These are phyloP conservation scores for Scaptomyza parva DNA, from an alignment of 2,888 invertebrate species.

Conservation along the genomic window DNA sequence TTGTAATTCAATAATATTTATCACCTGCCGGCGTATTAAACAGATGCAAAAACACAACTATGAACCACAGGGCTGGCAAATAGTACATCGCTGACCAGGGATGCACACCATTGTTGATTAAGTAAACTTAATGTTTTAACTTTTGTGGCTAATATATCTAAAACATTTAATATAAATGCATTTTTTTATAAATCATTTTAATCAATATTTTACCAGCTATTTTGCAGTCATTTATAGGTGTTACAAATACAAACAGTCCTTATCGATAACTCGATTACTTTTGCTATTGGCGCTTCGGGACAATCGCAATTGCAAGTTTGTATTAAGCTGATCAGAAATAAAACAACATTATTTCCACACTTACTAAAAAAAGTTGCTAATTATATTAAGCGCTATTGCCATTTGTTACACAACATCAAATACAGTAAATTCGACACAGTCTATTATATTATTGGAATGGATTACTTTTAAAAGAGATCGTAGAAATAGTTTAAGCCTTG, in stretches of 20 bases:
- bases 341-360: neutral
- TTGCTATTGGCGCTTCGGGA: neutral
- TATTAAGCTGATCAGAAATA: neutral
- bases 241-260: neutral
- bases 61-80: slow-evolving; percentile 34
- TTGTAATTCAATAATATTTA: slow-evolving; percentile 4
- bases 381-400: slow-evolving; percentile 8
- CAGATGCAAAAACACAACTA: slow-evolving; percentile 25
- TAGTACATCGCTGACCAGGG: slow-evolving; percentile 24
- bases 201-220: neutral
- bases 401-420: slow-evolving; percentile 3
- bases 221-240: neutral
- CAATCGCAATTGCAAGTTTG: neutral
- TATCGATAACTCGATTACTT: slow-evolving; percentile 16
- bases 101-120: neutral
- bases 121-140: neutral
- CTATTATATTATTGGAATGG: slow-evolving; percentile 23
- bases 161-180: no score
- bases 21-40: slow-evolving; percentile 41
- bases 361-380: neutral
- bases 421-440: slow-evolving; percentile 4
- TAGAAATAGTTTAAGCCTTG: slow-evolving; percentile 98
- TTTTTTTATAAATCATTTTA: neutral
- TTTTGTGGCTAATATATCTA: no score
- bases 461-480: slow-evolving; percentile 89